Conservation (phyloP, 1,140 invertebrate genomes). For the Nephotettix cincticeps region DNA sequence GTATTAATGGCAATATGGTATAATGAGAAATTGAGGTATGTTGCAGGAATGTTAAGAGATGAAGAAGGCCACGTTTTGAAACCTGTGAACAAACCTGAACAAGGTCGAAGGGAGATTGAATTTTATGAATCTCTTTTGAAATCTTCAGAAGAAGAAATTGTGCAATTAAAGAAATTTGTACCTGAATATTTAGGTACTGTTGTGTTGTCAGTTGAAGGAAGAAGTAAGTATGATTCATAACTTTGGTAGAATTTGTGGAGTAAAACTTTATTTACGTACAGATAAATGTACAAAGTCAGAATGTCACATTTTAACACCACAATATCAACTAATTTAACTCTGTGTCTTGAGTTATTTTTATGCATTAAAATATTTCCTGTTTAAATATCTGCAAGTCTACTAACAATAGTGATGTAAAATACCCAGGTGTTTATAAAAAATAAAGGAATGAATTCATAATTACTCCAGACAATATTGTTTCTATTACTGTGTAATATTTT, state of each 20-base stretch:
- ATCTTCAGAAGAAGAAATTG: slow-evolving; percentile 51
- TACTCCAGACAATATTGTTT: too few relatives aligned
- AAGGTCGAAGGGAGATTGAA: slow-evolving; percentile 66
- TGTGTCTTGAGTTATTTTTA: neutral
- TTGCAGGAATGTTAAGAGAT: slow-evolving; percentile 65
- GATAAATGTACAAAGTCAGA: neutral
- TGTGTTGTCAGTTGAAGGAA: slow-evolving; percentile 56
- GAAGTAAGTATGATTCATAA: slow-evolving; percentile 43
- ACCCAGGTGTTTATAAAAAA: too few relatives aligned
- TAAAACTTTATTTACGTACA: neutral
- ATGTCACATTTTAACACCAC: neutral
- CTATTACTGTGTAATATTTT: too few relatives aligned
- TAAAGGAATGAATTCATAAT: too few relatives aligned
- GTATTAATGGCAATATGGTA: too few relatives aligned
- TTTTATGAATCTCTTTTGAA: slow-evolving; percentile 67
- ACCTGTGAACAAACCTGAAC: slow-evolving; percentile 63
- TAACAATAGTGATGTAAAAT: too few relatives aligned
- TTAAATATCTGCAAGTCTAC: too few relatives aligned
- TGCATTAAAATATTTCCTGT: neutral
- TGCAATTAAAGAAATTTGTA: slow-evolving; percentile 56
- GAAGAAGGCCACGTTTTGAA: slow-evolving; percentile 66
- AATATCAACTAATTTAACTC: neutral
- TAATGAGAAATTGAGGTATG: too few relatives aligned
- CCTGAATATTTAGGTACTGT: slow-evolving; percentile 65
- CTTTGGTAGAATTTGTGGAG: neutral